phyloP scores from a whole-genome alignment of 2,888 invertebrate species.

The Diachrysia chrysitis region DNA sequence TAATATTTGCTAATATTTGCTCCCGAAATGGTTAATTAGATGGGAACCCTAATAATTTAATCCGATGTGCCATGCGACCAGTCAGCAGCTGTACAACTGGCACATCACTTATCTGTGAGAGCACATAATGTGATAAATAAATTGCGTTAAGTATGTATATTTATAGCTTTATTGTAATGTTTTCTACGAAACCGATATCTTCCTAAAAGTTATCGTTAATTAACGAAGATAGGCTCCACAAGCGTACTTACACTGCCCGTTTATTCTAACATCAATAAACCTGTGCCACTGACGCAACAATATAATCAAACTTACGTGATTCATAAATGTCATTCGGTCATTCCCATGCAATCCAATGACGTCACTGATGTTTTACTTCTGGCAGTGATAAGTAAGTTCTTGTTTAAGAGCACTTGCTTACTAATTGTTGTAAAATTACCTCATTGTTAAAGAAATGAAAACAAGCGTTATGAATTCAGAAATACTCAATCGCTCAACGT shows the following conservation, averaged over 20 bases:
- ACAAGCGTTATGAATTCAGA: conserved; percentile 16
- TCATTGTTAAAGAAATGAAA: conserved; percentile 8
- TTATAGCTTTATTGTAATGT: conserved; percentile 11
- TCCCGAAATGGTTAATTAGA: background rate
- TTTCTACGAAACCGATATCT: background rate
- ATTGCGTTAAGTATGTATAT: background rate
- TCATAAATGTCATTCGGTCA: background rate
- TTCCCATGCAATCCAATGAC: background rate
- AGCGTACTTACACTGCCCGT: background rate
- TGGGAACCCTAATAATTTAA: background rate
- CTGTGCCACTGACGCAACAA: background rate
- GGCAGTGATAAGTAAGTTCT: background rate
- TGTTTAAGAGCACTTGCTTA: background rate
- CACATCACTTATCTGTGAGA: conserved; percentile 12
- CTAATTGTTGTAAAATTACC: conserved; percentile 10
- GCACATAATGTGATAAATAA: conserved; percentile 36
- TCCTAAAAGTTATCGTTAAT: background rate
- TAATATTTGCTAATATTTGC: too few relatives aligned
- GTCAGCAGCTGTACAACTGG: conserved; percentile 12
- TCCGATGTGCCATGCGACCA: background rate
- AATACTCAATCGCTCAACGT: conserved; percentile 44
- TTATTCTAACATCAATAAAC: background rate
- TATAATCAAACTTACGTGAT: background rate
- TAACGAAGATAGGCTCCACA: background rate
- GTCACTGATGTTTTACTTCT: background rate